Base-by-base conservation (phyloP, 2,888 invertebrate species). In the Ceriagrion tenellum region DNA sequence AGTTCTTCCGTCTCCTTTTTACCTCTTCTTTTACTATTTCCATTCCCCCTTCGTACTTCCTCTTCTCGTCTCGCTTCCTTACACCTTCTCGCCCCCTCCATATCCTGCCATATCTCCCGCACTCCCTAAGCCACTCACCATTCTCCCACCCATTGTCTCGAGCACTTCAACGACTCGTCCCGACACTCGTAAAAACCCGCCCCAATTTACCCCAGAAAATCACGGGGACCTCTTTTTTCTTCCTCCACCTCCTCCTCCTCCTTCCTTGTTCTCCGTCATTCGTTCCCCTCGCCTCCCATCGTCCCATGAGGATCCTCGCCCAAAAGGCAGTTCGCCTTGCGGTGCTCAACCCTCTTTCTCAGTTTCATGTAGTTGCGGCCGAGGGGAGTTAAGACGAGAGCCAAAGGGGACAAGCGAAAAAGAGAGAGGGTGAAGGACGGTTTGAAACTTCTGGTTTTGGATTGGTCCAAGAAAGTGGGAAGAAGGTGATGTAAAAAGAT, bases 151-250 rank as follows among this genome's bases (percentile, higher is more conserved):
- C 13, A 26, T 81, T 81, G 81, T 81, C 81, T 81, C 26, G 18
- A 81, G 81, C 35, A 35, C 81, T 81, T 10, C 81, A 26, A 35
- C 81, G 47, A 4, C 13, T 81, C 81, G 30, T 35, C 81, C 35
- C 81, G 81, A 35, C 81, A 18, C 81, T 81, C 81, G 81, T 81
- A 81, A 81, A 81, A 81, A 81, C 30, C 81, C 81, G 18, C 81
- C 30, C 35, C 35, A 81, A 81, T 81, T 35, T 81, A 20, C 81
- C n/a, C 69, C 81, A 30, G 81, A 12, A 81, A 81, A 81, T 81
- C 35, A 30, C 30, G 30, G 74, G n/a, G 74, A 20, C 74, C 30
- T 13, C 35, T 81, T 35, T 35, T n/a, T 26, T 69, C 4, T n/a
- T 69, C 69, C 47, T 69, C 69, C 69, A 26, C 26, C 69, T 26